phyloP scores from a whole-genome alignment of 1,140 invertebrate genomes.

The Alviniconcha marisindica region DNA sequence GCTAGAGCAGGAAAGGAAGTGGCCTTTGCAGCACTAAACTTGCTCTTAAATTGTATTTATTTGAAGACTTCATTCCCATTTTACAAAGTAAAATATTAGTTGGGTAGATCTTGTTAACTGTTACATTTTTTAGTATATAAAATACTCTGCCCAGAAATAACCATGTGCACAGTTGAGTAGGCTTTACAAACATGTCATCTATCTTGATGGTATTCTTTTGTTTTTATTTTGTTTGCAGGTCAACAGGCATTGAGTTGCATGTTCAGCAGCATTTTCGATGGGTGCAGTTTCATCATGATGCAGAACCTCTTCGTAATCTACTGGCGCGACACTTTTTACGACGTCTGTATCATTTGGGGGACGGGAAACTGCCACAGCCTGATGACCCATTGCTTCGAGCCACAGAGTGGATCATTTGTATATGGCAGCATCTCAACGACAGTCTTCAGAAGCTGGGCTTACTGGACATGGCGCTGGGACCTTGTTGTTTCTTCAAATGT shows the following conservation, averaged over 20 bases:
- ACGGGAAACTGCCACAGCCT: slow-evolving; percentile 60
- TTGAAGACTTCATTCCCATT: no score
- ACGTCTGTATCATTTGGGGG: slow-evolving; percentile 58
- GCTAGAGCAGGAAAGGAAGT: no score
- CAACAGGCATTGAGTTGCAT: slow-evolving; percentile 68
- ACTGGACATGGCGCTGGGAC: slow-evolving; percentile 70
- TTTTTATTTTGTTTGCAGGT: slow-evolving; percentile 56
- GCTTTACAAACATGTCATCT: no score
- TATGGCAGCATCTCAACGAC: slow-evolving; percentile 74
- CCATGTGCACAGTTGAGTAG: no score
- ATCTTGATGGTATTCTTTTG: neutral
- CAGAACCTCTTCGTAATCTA: slow-evolving; percentile 69
- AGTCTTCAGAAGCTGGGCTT: slow-evolving; percentile 71
- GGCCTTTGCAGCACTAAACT: no score
- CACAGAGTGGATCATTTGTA: slow-evolving; percentile 72
- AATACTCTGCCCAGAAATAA: no score
- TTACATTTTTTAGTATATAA: no score
- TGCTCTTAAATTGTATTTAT: no score
- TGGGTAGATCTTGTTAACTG: no score
- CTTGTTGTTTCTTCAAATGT: slow-evolving; percentile 70
- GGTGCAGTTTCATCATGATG: slow-evolving; percentile 72
- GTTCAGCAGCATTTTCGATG: slow-evolving; percentile 73
- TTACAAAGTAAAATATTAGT: no score
- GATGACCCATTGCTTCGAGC: slow-evolving; percentile 65
- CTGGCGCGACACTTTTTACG: slow-evolving; percentile 70